A percentile compares a stretch with the other conserved stretches of the same genome.
Evolutionary conservation across 2,113 vertebrate genomes (phyloP).

Genomic region (Hydropotes inermis): DNA sequence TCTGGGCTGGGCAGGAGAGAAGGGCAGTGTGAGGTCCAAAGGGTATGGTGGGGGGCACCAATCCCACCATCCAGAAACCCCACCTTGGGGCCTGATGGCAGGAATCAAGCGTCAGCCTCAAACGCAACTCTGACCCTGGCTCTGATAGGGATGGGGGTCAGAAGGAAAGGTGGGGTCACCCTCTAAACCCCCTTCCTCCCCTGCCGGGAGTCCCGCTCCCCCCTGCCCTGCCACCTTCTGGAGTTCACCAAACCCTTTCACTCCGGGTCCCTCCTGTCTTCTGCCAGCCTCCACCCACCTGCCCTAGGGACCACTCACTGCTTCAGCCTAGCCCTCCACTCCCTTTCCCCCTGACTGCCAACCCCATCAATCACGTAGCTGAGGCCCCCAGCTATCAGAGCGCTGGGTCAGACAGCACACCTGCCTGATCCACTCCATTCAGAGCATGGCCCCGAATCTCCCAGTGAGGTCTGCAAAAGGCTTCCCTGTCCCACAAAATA

Average conservation of each 20-base stretch:
- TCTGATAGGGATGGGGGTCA: not conserved
- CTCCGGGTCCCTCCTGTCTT: not conserved
- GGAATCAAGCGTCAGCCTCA: not conserved
- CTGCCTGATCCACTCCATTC: not conserved
- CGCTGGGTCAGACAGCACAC: not conserved
- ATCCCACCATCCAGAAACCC: not conserved
- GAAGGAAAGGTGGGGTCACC: no score
- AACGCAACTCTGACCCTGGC: not conserved
- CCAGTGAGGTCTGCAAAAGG: not conserved
- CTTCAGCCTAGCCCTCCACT: not conserved
- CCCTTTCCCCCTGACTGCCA: not conserved
- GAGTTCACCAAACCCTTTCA: not conserved
- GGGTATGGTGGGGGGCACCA: not conserved
- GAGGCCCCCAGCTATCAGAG: not conserved
- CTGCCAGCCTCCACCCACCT: not conserved
- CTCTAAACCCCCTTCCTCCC: not conserved
- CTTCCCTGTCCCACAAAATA: not conserved
- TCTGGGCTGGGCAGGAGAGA: slow-evolving; percentile 73
- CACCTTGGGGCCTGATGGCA: not conserved
- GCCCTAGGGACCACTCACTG: not conserved
- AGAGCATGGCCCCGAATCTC: not conserved
- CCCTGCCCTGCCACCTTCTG: no score
- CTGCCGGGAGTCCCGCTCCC: not conserved
- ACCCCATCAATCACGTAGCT: not conserved
- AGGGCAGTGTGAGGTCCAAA: slow-evolving; percentile 24